Conservation (phyloP, 1,140 invertebrate genomes). For the Asbolus verrucosus region DNA sequence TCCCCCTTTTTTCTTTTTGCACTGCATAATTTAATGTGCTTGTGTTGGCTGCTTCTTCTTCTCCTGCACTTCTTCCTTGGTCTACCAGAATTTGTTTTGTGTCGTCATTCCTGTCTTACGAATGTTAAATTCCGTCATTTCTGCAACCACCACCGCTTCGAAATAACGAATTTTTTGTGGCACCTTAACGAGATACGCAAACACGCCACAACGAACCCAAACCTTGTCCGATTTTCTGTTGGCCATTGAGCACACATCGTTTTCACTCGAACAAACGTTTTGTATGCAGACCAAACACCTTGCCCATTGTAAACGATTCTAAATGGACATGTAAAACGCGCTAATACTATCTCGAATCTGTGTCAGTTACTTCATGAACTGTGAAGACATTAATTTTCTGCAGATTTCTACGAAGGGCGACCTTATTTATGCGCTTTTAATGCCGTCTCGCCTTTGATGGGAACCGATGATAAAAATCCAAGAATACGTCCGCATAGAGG, state of each 20-base stretch:
- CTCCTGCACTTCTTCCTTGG: too few relatives aligned
- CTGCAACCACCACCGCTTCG: too few relatives aligned
- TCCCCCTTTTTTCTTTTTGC: too few relatives aligned
- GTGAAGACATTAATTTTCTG: conserved; percentile 35
- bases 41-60: too few relatives aligned
- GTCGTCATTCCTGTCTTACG: too few relatives aligned
- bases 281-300: conserved; percentile 29
- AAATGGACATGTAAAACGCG: conserved; percentile 20
- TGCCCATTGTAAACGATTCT: conserved; percentile 31
- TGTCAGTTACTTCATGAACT: conserved; percentile 33
- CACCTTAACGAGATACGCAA: too few relatives aligned
- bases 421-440: conserved; percentile 17
- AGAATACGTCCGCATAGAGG: not conserved
- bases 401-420: conserved; percentile 3
- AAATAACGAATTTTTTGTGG: too few relatives aligned
- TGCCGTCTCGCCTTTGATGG: not conserved
- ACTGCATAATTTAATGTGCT: too few relatives aligned
- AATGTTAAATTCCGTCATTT: too few relatives aligned
- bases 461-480: conserved; percentile 6
- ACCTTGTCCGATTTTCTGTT: conserved; percentile 35
- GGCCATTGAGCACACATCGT: conserved; percentile 10
- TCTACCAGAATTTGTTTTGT: too few relatives aligned
- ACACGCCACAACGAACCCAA: conserved; percentile 29
- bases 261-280: conserved; percentile 35
- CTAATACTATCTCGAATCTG: conserved; percentile 29